phyloP scores from a whole-genome alignment of 2,113 vertebrate species.

The Climacteris rufus region DNA sequence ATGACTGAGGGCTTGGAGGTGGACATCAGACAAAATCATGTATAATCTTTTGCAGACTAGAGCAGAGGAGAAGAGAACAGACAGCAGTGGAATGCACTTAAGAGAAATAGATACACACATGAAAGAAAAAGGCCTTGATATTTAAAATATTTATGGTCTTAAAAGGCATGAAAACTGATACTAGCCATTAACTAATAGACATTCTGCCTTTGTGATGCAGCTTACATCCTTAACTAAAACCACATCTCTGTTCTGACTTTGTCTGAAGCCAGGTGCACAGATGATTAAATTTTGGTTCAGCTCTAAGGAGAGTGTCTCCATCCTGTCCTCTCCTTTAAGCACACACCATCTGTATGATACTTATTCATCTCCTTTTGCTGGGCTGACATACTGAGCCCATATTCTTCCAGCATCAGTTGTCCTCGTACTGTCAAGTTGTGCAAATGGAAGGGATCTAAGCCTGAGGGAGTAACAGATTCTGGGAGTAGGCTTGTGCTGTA shows the following conservation, averaged over 20 bases:
- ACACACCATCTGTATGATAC: slow-evolving; percentile 26
- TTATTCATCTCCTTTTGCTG: slow-evolving; percentile 1
- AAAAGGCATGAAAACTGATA: slow-evolving; percentile 95
- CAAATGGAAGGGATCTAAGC: slow-evolving; percentile 1
- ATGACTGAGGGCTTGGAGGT: slow-evolving; percentile 7
- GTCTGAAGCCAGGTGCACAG: slow-evolving; percentile 79
- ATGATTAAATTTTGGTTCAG: slow-evolving; percentile 74
- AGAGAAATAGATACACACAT: slow-evolving; percentile 78
- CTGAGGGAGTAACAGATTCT: not conserved
- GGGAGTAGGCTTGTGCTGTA: not conserved
- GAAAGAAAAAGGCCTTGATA: slow-evolving; percentile 84
- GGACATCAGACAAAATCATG: slow-evolving; percentile 53
- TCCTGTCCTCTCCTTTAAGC: slow-evolving; percentile 30
- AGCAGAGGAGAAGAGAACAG: slow-evolving; percentile 64
- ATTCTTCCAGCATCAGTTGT: slow-evolving; percentile 16
- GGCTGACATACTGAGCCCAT: slow-evolving; percentile 19
- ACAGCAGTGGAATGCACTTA: slow-evolving; percentile 77
- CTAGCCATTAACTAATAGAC: slow-evolving; percentile 81
- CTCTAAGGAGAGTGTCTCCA: slow-evolving; percentile 18
- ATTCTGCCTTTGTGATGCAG: slow-evolving; percentile 82
- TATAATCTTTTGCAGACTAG: slow-evolving; percentile 65
- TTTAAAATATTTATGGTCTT: slow-evolving; percentile 89
- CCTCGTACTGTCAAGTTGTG: not conserved
- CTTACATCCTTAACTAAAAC: slow-evolving; percentile 91
- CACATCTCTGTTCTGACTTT: slow-evolving; percentile 79